Conservation (phyloP, 2,113 vertebrate genomes). For the Microcebus murinus region DNA sequence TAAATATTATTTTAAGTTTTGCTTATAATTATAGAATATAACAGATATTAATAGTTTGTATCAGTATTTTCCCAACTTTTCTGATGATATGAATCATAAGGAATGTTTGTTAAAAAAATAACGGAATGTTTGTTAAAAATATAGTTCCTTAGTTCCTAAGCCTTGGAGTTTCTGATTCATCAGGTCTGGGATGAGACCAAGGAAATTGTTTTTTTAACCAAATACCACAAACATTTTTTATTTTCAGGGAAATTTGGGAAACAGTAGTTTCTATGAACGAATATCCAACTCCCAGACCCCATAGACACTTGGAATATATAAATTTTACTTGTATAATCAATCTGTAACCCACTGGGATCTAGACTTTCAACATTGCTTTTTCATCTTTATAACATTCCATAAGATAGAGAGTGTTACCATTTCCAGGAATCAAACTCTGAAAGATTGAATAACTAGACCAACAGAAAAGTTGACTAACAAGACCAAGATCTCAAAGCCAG, state of each 20-base stretch:
- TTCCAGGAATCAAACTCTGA: constrained; percentile 17
- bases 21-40: not conserved
- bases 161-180: constrained; percentile 44
- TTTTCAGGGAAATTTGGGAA: not conserved
- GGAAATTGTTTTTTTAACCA: constrained; percentile 22
- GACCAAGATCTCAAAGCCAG: not conserved
- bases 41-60: not conserved
- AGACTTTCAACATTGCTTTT: constrained; percentile 4
- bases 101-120: constrained; percentile 57
- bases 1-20: constrained; percentile 43
- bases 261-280: not conserved
- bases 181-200: not conserved
- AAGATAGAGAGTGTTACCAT: not conserved
- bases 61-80: constrained; percentile 22
- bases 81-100: constrained; percentile 29
- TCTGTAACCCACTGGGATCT: not conserved
- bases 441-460: not conserved
- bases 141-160: not conserved
- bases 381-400: not conserved
- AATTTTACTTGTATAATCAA: constrained; percentile 10
- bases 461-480: constrained; percentile 28
- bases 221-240: constrained; percentile 36
- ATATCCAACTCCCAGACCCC: not conserved
- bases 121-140: constrained; percentile 54
- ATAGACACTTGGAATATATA: not conserved